Evolutionary conservation across 2,113 vertebrate species (phyloP).

Genomic region (Otocyon megalotis): DNA sequence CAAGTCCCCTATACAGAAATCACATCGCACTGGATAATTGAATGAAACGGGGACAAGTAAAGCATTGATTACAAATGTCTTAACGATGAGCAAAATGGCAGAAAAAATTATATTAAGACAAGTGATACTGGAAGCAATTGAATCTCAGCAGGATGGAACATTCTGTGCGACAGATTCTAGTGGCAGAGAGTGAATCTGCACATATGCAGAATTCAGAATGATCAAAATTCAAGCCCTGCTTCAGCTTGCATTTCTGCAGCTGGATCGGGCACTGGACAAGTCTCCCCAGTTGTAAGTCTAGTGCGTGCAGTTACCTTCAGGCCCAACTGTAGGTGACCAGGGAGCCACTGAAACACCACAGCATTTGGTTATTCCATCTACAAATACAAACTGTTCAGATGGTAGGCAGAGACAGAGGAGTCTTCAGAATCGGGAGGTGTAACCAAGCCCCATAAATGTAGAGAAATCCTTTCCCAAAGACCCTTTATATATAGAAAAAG

Average conservation of each 20-base stretch:
- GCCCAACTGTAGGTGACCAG: slow-evolving; percentile 85
- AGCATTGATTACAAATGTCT: slow-evolving; percentile 77
- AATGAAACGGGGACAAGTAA: slow-evolving; percentile 78
- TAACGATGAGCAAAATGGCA: slow-evolving; percentile 84
- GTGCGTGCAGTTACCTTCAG: slow-evolving; percentile 84
- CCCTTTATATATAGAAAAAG: slow-evolving; percentile 93
- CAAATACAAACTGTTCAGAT: slow-evolving; percentile 87
- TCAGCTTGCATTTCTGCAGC: slow-evolving; percentile 89
- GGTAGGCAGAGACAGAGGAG: slow-evolving; percentile 86
- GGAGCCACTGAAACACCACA: slow-evolving; percentile 87
- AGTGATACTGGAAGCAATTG: slow-evolving; percentile 90
- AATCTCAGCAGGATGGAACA: slow-evolving; percentile 84
- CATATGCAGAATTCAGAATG: slow-evolving; percentile 81
- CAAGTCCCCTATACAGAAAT: not conserved
- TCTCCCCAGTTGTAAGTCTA: slow-evolving; percentile 84
- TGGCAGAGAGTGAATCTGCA: slow-evolving; percentile 79
- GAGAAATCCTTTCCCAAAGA: slow-evolving; percentile 92
- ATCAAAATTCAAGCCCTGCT: slow-evolving; percentile 81
- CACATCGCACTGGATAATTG: slow-evolving; percentile 72
- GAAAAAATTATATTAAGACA: slow-evolving; percentile 84
- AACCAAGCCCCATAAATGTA: slow-evolving; percentile 89
- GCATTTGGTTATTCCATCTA: slow-evolving; percentile 87
- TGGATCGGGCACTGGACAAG: slow-evolving; percentile 83
- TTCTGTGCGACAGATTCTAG: slow-evolving; percentile 69
- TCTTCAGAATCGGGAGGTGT: slow-evolving; percentile 84